Evolutionary conservation across 2,797 vertebrate species (phyloP).

Genomic region (Cyclopterus lumpus): DNA sequence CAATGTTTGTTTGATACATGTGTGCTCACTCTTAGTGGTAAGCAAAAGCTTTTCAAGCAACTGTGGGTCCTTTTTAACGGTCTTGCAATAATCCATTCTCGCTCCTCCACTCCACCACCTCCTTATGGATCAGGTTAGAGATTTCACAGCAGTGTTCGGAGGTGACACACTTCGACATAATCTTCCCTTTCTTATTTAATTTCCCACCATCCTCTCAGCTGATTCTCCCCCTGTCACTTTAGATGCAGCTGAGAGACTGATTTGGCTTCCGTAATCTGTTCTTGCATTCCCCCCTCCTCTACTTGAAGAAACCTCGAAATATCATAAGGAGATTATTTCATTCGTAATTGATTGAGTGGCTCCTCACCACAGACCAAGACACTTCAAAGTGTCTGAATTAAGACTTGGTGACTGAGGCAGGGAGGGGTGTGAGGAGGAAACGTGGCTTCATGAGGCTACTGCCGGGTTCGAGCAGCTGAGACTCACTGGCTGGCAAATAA

Average conservation of each 20-base stretch:
- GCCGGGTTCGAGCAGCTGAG: conserved; percentile 72
- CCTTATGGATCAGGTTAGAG: conserved; percentile 78
- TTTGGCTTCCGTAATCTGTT: conserved; percentile 92
- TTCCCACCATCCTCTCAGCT: conserved; percentile 90
- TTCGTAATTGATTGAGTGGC: conserved; percentile 98
- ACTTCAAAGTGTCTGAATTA: conserved; percentile 93
- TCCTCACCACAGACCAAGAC: conserved; percentile 89
- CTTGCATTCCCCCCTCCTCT: conserved; percentile 82
- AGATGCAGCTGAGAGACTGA: conserved; percentile 93
- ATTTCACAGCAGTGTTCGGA: conserved; percentile 77
- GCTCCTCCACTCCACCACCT: conserved; percentile 49
- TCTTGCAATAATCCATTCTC: conserved; percentile 72
- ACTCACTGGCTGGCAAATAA: conserved; percentile 75
- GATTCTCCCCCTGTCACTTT: conserved; percentile 95
- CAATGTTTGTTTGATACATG: conserved; percentile 29
- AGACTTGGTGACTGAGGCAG: conserved; percentile 64
- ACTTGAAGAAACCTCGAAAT: conserved; percentile 89
- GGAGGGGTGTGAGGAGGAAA: conserved; percentile 50
- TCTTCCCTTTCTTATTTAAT: conserved; percentile 84
- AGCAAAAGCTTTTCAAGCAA: conserved; percentile 64
- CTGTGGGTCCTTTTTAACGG: conserved; percentile 54
- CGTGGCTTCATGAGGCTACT: conserved; percentile 58
- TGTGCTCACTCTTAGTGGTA: conserved; percentile 25
- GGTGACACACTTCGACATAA: conserved; percentile 79
- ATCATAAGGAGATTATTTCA: conserved; percentile 97